Percentiles rank a stretch among this genome's conserved stretches.
Conservation (phyloP, 2,888 invertebrate species). For the Drosophila demipolita region DNA sequence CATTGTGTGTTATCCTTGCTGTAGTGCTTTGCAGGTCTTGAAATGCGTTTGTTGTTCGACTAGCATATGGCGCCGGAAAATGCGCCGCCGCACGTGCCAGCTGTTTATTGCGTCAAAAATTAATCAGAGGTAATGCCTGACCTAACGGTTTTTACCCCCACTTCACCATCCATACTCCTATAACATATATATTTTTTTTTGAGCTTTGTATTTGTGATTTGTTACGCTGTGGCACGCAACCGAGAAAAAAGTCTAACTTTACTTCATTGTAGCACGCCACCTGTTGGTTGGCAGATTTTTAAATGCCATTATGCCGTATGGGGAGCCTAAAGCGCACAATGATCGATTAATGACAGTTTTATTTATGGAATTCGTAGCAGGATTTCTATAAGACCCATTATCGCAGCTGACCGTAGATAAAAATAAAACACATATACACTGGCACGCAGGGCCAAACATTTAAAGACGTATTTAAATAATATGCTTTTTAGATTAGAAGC, state of each 20-base stretch:
- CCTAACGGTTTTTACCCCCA: slow-evolving; percentile 18
- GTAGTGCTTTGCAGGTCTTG: not conserved
- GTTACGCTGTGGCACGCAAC: slow-evolving; percentile 55
- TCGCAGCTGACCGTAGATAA: slow-evolving; percentile 30
- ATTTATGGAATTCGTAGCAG: slow-evolving; percentile 23
- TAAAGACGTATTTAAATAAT: slow-evolving; percentile 15
- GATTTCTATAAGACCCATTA: slow-evolving; percentile 15
- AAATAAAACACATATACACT: slow-evolving; percentile 4
- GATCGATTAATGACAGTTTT: slow-evolving; percentile 47
- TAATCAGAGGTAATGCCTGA: slow-evolving; percentile 46
- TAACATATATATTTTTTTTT: not conserved
- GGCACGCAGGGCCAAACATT: slow-evolving; percentile 8
- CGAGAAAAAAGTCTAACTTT: slow-evolving; percentile 14
- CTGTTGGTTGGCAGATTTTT: slow-evolving; percentile 49
- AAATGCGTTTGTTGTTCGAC: not conserved
- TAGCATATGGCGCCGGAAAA: slow-evolving; percentile 63
- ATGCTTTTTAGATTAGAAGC: slow-evolving; percentile 10
- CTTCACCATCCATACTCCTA: not conserved
- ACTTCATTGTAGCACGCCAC: slow-evolving; percentile 51
- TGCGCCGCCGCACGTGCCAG: slow-evolving; percentile 66
- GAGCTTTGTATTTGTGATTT: slow-evolving; percentile 41
- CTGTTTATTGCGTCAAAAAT: slow-evolving; percentile 62
- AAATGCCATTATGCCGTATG: slow-evolving; percentile 19
- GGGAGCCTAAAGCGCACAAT: slow-evolving; percentile 31
- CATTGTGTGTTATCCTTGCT: slow-evolving; percentile 7